Evolutionary conservation across 2,113 vertebrate genomes (phyloP), one percentile per base, ranked within the genome.

Genomic region (Cephalophus harveyi): DNA sequence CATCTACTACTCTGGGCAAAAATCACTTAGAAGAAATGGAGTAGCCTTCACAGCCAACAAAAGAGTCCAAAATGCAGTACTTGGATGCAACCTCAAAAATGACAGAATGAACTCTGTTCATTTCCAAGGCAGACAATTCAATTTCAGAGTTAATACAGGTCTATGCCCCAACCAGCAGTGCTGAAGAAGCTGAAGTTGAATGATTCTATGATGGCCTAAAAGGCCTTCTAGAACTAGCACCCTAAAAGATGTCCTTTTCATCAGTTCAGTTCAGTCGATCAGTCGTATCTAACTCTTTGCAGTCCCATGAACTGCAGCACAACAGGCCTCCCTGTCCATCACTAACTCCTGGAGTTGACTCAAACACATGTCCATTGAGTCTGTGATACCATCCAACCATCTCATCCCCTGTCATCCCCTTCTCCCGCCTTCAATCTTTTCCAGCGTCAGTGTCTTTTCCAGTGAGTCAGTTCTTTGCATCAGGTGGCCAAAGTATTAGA

Each of bases 191-290:
- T 64, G 62, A 64, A 64, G 60, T 33, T 30, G 60, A 64, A 64
- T 0, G 15, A n/a, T 64, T n/a, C 15, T 64, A n/a, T 64, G 15
- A n/a, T 7, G 2, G 2, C 7, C 33, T n/a, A 64, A n/a, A 64
- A n/a, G 33, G 16, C 62, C 62, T n/a, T 64, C 62, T 64, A 64
- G 33, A n/a, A 64, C 62, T n/a, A n/a, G 17, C 15, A 64, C 15
- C 15, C 62, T 33, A 17, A 9, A n/a, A n/a, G 30, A n/a, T 17
- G 16, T 64, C 62, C 3, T 64, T 17, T n/a, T 64, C 30, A 64
- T 9, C 30, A n/a, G 7, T n/a, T 64, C 62, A 33, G 62, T 64
- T 64, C 62, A 64, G 30, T 64, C 1, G 0, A 33, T n/a, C 62
- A 64, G 15, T 64, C 62, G 0, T 64, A n/a, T n/a, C 30, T 64